Conservation (phyloP, 2,113 vertebrate genomes). For the Onychostruthus taczanowskii region DNA sequence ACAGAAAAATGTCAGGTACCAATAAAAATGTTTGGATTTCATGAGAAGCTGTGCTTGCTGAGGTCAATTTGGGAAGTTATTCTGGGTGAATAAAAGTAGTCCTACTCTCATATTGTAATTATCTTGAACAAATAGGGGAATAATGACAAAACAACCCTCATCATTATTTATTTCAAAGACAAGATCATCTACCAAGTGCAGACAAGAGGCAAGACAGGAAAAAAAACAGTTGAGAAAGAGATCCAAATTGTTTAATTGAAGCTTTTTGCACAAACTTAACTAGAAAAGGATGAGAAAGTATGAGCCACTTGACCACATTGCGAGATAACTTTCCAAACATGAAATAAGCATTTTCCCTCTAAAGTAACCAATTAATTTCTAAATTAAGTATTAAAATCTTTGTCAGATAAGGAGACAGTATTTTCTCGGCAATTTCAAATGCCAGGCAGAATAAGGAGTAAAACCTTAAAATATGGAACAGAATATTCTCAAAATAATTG, state of each 20-base stretch:
- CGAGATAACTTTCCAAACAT: background rate
- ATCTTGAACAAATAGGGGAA: background rate
- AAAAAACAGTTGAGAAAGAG: background rate
- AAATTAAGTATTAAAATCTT: background rate
- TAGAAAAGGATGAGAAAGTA: background rate
- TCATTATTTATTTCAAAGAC: background rate
- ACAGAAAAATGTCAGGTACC: background rate
- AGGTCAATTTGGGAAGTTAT: background rate
- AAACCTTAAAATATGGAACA: background rate
- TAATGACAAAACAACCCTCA: background rate
- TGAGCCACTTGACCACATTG: background rate
- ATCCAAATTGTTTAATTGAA: background rate
- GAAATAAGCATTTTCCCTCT: background rate
- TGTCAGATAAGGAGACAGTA: background rate
- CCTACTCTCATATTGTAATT: background rate
- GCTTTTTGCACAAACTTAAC: background rate
- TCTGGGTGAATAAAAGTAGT: background rate
- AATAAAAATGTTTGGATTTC: background rate
- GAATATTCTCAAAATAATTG: background rate
- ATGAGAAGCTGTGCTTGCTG: background rate
- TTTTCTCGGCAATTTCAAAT: background rate
- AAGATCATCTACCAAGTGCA: background rate
- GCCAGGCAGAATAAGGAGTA: background rate
- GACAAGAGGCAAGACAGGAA: background rate
- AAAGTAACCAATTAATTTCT: background rate